Base-by-base conservation (phyloP, 2,797 vertebrate species). In the Chiloscyllium punctatum region DNA sequence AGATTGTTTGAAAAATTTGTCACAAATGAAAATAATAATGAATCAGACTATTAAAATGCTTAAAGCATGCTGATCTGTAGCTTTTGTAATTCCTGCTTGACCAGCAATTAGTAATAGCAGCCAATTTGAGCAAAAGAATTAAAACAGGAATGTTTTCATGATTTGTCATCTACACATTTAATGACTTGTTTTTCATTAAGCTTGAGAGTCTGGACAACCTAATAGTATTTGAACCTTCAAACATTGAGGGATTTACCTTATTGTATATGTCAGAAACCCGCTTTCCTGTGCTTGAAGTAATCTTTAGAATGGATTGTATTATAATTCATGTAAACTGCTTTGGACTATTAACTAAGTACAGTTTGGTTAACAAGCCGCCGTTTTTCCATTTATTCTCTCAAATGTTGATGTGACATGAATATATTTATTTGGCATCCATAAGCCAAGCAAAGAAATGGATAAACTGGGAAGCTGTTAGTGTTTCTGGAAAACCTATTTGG, bases 131-230 rank as follows among this genome's bases (percentile, higher is more conserved):
- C 9, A 48, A 3, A 21, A 33, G 15, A 94, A 71, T 69, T 91
- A 37, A 68, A 3, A 16, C n/a, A 42, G 13, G 13, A 69, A 69
- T 11, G 9, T 48, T 94, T 33, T n/a, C 33, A 66, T 91, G 88
- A 91, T 62, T 91, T 66, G 30, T 91, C 48, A 71, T 94, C 66
- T 94, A 2, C 69, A 37, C 57, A 69, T 92, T 94, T 94, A 94
- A 25, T 68, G 15, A 69, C n/a, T 71, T 42, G 27, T 57, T 90
- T n/a, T n/a, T n/a, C n/a, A n/a, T n/a, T 94, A 48, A 71, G 30
- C n/a, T 94, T 69, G 23, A 3, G 6, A 88, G 21, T 71, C 71
- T 94, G 91, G 37, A 33, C 91, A 69, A 71, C 7, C 23, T 25
- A 48, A 4, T 71, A 37, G 71, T 21, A 71, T 69, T 69, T 94